Conservation (phyloP, 2,113 vertebrate species). For the Clupea harengus region DNA sequence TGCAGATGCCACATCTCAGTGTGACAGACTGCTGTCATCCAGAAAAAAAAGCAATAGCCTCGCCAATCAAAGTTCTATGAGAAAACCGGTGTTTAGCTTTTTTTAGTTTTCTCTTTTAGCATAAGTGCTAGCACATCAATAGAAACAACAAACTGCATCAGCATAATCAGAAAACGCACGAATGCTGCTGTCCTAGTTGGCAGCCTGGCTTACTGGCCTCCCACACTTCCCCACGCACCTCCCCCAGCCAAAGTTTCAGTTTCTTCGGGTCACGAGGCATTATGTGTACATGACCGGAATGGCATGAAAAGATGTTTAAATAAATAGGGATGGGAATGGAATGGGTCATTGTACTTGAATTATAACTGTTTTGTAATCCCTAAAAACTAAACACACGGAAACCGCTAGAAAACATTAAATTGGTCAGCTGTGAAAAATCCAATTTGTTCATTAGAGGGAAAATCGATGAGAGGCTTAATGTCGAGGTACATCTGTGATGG, state of each 20-base stretch:
- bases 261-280: slow-evolving; percentile 34
- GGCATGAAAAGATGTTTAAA: slow-evolving; percentile 42
- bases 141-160: slow-evolving; percentile 16
- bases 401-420: slow-evolving; percentile 49
- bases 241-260: slow-evolving; percentile 29
- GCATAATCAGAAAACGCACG: neutral
- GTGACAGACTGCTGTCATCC: neutral
- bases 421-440: slow-evolving; percentile 55
- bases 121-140: neutral
- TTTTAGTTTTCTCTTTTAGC: neutral
- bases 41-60: neutral
- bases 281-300: neutral
- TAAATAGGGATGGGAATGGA: slow-evolving; percentile 42
- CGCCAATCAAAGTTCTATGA: neutral
- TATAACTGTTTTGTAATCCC: slow-evolving; percentile 44
- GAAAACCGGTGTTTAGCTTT: neutral
- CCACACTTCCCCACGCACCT: neutral
- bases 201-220: neutral
- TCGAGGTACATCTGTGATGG: slow-evolving; percentile 43
- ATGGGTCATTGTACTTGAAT: slow-evolving; percentile 37
- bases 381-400: slow-evolving; percentile 44
- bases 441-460: slow-evolving; percentile 51
- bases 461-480: slow-evolving; percentile 46
- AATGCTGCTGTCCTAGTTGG: neutral
- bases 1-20: neutral